Conservation (phyloP, 2,888 invertebrate species). For the Troides aeacus region DNA sequence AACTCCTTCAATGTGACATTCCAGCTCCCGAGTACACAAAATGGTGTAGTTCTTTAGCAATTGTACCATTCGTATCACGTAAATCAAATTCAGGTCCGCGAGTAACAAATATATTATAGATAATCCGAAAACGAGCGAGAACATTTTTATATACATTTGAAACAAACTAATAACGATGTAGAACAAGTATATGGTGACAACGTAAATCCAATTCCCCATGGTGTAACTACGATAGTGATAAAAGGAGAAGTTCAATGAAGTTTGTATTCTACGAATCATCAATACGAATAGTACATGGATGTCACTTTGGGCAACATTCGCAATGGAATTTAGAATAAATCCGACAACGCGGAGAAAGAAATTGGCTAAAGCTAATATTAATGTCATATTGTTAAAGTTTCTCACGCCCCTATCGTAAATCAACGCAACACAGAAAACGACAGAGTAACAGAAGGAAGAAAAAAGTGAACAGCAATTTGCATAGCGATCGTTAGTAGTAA, state of each 20-base stretch:
- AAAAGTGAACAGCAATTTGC: slow-evolving; percentile 1
- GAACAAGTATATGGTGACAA: background rate
- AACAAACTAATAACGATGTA: background rate
- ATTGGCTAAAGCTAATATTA: background rate
- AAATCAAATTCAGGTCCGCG: slow-evolving; percentile 9
- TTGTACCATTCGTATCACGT: slow-evolving; percentile 12
- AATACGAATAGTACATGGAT: background rate
- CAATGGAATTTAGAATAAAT: background rate
- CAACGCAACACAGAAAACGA: background rate
- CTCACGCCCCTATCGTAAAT: background rate
- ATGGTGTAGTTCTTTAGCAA: background rate
- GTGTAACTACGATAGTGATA: background rate
- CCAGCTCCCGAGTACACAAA: slow-evolving; percentile 1
- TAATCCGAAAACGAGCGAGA: background rate
- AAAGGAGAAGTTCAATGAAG: background rate
- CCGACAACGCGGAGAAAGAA: background rate
- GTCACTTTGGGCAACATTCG: slow-evolving; percentile 3
- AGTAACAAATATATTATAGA: background rate
- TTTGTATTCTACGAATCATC: slow-evolving; percentile 1
- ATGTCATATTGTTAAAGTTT: background rate
- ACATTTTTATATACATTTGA: background rate
- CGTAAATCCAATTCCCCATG: slow-evolving; percentile 1
- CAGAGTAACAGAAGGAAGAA: background rate
- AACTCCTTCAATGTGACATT: background rate
- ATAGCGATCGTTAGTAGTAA: slow-evolving; percentile 7